Evolutionary conservation across 1,140 invertebrate genomes (phyloP).

Genomic region (Anoplophora glabripennis): DNA sequence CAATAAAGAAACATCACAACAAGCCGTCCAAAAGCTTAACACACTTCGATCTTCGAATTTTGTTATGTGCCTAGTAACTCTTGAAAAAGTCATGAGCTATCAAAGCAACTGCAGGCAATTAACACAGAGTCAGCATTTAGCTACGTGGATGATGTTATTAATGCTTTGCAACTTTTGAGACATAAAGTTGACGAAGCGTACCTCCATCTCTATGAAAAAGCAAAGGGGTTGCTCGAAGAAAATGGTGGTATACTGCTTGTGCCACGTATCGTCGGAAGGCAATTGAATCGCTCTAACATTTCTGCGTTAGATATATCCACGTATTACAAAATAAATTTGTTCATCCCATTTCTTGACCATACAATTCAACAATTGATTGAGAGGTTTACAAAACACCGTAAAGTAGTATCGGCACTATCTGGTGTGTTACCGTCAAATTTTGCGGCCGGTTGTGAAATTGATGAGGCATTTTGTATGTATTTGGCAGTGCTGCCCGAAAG

Average conservation of each 20-base stretch:
- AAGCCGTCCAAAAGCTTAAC: slow-evolving; percentile 19
- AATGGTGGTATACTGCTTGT: slow-evolving; percentile 18
- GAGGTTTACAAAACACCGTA: not conserved
- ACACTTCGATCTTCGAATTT: slow-evolving; percentile 18
- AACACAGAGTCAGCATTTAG: slow-evolving; percentile 19
- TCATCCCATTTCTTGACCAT: slow-evolving; percentile 15
- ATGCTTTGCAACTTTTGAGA: slow-evolving; percentile 20
- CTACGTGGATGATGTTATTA: slow-evolving; percentile 16
- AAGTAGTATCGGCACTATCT: not conserved
- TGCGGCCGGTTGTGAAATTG: too few relatives aligned
- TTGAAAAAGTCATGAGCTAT: slow-evolving; percentile 20
- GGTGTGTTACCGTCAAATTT: slow-evolving; percentile 12
- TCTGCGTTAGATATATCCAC: slow-evolving; percentile 12
- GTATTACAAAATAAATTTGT: slow-evolving; percentile 25
- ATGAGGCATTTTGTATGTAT: too few relatives aligned
- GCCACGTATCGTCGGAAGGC: slow-evolving; percentile 20
- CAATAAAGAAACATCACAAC: slow-evolving; percentile 17
- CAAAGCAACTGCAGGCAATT: slow-evolving; percentile 21
- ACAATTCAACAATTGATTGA: too few relatives aligned
- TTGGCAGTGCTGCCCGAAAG: slow-evolving; percentile 14
- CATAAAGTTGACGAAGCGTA: slow-evolving; percentile 11
- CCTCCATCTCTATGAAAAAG: slow-evolving; percentile 19
- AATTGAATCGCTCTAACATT: slow-evolving; percentile 18
- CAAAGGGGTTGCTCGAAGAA: slow-evolving; percentile 22
- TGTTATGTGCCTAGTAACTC: slow-evolving; percentile 18